phyloP scores from a whole-genome alignment of 2,888 invertebrate genomes.

The Apocheima hispidaria region DNA sequence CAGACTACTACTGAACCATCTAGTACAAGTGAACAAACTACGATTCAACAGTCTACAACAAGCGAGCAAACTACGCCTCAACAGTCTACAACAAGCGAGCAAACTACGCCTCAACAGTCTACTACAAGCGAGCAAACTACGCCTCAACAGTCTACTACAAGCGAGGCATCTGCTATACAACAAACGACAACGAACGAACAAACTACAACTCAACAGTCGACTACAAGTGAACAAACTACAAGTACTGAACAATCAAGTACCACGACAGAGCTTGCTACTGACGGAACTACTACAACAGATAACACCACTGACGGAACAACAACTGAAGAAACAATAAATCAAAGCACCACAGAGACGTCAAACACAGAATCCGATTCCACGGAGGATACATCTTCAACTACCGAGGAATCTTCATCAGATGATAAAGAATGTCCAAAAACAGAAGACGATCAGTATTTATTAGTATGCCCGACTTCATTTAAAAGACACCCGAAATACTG shows the following conservation, averaged over 20 bases:
- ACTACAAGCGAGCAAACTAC: slow-evolving; percentile 8
- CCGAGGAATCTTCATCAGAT: slow-evolving; percentile 53
- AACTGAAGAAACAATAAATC: slow-evolving; percentile 46
- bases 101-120: neutral
- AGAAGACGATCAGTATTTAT: slow-evolving; percentile 89
- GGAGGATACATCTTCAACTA: slow-evolving; percentile 49
- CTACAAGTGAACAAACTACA: slow-evolving; percentile 41
- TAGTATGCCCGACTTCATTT: slow-evolving; percentile 94
- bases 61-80: neutral
- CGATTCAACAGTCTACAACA: neutral
- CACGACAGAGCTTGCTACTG: slow-evolving; percentile 35
- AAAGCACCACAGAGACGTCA: slow-evolving; percentile 51
- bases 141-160: slow-evolving; percentile 4
- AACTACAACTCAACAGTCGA: neutral
- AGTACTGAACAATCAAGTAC: slow-evolving; percentile 47
- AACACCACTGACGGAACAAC: slow-evolving; percentile 50
- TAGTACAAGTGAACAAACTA: neutral
- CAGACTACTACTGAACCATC: slow-evolving; percentile 3
- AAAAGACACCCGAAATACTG: slow-evolving; percentile 93
- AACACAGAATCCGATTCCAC: slow-evolving; percentile 46
- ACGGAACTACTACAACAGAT: slow-evolving; percentile 42
- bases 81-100: slow-evolving; percentile 5
- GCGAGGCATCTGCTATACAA: slow-evolving; percentile 2
- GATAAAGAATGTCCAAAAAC: slow-evolving; percentile 83
- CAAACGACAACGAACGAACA: slow-evolving; percentile 1